Evolutionary conservation across 1,140 invertebrate species (phyloP).

Genomic region (Telenomus remus): DNA sequence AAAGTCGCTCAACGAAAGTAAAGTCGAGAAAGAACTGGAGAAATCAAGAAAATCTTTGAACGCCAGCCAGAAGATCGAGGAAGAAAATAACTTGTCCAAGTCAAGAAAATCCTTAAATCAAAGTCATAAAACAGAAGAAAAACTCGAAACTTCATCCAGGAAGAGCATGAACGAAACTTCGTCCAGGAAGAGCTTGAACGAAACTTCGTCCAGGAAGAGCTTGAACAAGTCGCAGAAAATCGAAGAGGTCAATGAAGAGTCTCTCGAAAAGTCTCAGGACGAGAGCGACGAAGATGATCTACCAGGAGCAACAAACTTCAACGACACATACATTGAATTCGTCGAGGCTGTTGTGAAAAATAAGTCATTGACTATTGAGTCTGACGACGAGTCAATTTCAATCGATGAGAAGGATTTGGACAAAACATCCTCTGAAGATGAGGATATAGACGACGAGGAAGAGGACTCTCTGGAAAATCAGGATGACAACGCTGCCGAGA

Average conservation of each 20-base stretch:
- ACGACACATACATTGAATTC: constrained; percentile 12
- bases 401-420: constrained; percentile 21
- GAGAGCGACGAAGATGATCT: neutral
- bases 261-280: neutral
- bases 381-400: constrained; percentile 7
- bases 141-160: neutral
- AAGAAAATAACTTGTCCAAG: neutral
- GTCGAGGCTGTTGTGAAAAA: neutral
- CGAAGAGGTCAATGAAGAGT: neutral
- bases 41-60: constrained; percentile 3
- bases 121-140: neutral
- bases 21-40: neutral
- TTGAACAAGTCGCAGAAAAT: neutral
- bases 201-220: neutral
- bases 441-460: neutral
- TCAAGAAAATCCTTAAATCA: neutral
- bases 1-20: constrained; percentile 3
- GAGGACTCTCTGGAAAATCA: too few relatives aligned
- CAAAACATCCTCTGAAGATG: neutral
- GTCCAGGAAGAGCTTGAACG: neutral
- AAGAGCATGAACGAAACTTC: neutral
- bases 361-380: too few relatives aligned
- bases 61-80: neutral
- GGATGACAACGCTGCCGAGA: too few relatives aligned
- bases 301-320: neutral